Evolutionary conservation across 2,113 vertebrate species (phyloP).

Genomic region (Eptesicus fuscus): DNA sequence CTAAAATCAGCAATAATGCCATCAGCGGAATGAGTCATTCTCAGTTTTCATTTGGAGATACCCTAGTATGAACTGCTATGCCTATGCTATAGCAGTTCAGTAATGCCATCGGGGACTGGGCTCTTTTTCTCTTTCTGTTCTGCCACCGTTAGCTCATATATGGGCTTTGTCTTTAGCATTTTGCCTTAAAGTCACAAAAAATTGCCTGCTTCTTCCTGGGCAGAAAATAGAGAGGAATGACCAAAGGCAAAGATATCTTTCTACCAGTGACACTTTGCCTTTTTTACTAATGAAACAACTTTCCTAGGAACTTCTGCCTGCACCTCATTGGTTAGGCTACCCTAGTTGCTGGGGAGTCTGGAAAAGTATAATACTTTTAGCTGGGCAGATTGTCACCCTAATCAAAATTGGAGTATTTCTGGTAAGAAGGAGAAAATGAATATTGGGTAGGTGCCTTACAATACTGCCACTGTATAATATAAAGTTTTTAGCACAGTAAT

Average conservation of each 20-base stretch:
- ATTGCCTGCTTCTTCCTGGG: background rate
- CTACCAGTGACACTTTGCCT: background rate
- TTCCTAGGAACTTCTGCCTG: background rate
- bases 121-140: background rate
- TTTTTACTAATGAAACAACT: constrained; percentile 23
- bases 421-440: background rate
- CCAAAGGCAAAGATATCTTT: background rate
- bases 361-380: background rate
- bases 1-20: background rate
- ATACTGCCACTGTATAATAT: background rate
- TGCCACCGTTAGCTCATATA: background rate
- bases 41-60: background rate
- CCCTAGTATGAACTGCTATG: background rate
- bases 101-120: background rate
- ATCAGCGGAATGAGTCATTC: background rate
- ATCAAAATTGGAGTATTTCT: background rate
- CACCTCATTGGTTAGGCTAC: background rate
- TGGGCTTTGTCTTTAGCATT: background rate
- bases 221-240: background rate
- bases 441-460: background rate
- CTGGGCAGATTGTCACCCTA: background rate
- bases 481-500: background rate
- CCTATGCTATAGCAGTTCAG: background rate
- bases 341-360: background rate
- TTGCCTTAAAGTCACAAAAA: background rate